These are phyloP conservation scores for Antechinus stuartii DNA, from an alignment of 2,113 vertebrate genomes.

Conservation along the genomic window DNA sequence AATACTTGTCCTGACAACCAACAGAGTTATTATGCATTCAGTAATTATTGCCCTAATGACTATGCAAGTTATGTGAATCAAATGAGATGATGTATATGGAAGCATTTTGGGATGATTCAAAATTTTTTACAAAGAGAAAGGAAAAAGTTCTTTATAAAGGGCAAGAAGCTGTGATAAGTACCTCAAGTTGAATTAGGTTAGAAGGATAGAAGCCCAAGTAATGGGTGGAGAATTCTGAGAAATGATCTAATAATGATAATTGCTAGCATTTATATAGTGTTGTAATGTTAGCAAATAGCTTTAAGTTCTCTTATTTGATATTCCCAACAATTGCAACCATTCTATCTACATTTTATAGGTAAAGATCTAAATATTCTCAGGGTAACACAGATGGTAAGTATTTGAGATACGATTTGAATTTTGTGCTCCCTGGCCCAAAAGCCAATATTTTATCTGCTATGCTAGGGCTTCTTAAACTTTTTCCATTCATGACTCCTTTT, in stretches of 20 bases:
- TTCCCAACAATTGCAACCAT: background rate
- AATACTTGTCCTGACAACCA: background rate
- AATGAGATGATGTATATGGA: background rate
- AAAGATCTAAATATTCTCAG: background rate
- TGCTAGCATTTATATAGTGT: background rate
- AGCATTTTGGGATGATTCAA: background rate
- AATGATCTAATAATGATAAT: background rate
- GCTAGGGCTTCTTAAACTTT: too few species aligned
- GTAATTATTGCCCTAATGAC: background rate
- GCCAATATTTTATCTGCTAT: background rate
- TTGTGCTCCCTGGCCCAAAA: background rate
- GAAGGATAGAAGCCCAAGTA: background rate
- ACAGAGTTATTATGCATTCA: background rate
- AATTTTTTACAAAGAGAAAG: background rate
- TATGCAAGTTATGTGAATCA: background rate
- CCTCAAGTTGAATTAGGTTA: background rate
- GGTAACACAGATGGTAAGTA: too few species aligned
- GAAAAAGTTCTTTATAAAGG: background rate
- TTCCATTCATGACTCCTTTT: too few species aligned
- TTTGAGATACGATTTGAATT: background rate
- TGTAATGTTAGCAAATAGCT: background rate
- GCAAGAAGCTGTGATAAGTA: background rate
- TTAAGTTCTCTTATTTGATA: background rate
- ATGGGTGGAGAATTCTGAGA: background rate
- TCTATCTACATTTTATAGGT: background rate